Conservation (phyloP, 2,797 vertebrate genomes). For the Okamejei kenojei region DNA sequence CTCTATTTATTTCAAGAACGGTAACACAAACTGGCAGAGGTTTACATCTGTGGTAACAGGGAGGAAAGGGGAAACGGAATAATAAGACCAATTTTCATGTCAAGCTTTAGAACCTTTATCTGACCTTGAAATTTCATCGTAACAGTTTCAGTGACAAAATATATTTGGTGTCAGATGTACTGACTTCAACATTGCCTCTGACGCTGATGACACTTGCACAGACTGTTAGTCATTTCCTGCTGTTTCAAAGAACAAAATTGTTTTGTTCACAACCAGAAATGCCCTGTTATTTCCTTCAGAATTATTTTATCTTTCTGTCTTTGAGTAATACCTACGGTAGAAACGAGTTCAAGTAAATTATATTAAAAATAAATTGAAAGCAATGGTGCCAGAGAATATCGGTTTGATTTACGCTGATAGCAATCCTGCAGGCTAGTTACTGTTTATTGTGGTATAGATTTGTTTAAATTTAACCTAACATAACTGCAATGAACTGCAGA, state of each 20-base stretch:
- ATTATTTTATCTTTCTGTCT: conserved; percentile 9
- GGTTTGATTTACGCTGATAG: background rate
- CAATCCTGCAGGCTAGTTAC: background rate
- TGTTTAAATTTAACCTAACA: conserved; percentile 9
- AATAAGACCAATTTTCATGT: background rate
- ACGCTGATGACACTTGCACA: background rate
- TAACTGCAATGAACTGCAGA: background rate
- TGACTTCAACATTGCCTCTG: background rate
- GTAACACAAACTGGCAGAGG: background rate
- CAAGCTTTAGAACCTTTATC: conserved; percentile 2
- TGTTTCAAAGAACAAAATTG: background rate
- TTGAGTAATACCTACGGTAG: background rate
- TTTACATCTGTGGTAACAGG: background rate
- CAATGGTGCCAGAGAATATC: background rate
- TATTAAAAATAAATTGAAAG: background rate
- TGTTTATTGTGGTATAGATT: background rate
- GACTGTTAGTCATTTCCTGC: background rate
- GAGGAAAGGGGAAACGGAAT: too few relatives aligned
- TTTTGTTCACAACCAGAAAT: background rate
- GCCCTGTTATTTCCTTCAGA: background rate
- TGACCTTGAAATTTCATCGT: background rate
- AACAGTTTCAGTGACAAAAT: background rate
- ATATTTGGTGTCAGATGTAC: background rate
- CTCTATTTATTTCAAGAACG: background rate
- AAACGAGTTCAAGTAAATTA: background rate